These are phyloP conservation scores for Eilema depressum DNA, from an alignment of 2,888 invertebrate genomes.

Conservation along the genomic window DNA sequence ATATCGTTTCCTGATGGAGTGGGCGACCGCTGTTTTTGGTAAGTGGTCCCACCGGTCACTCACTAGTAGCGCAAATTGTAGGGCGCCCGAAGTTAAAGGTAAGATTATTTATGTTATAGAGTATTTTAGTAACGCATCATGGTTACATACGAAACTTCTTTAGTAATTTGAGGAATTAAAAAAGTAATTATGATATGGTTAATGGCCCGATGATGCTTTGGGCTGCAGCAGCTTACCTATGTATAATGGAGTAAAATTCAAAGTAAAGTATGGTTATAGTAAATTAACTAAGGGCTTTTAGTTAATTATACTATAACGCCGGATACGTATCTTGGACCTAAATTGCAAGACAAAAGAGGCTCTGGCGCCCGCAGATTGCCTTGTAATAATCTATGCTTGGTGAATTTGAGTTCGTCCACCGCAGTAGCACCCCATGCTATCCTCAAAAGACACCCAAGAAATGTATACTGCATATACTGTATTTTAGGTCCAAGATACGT, in stretches of 20 bases:
- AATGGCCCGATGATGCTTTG: conserved; percentile 14
- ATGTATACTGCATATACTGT: too few relatives aligned
- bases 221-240: conserved; percentile 8
- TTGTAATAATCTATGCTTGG: too few relatives aligned
- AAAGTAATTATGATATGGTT: conserved; percentile 17
- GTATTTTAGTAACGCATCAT: conserved; percentile 31
- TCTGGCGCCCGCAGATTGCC: too few relatives aligned
- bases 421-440: too few relatives aligned
- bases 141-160: conserved; percentile 37
- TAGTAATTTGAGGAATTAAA: conserved; percentile 17
- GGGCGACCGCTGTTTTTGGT: conserved; percentile 74
- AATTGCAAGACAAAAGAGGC: too few relatives aligned
- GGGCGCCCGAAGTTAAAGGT: conserved; percentile 50
- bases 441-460: too few relatives aligned
- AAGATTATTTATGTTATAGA: conserved; percentile 41
- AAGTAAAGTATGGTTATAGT: conserved; percentile 4
- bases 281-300: conserved; percentile 14
- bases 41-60: conserved; percentile 63
- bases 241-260: not conserved
- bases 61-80: conserved; percentile 56
- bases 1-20: conserved; percentile 70
- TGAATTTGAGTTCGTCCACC: too few relatives aligned
- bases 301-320: conserved; percentile 19
- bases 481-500: too few relatives aligned
- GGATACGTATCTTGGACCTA: too few relatives aligned